A percentile compares a stretch with the other conserved stretches of the same genome.
Evolutionary conservation across 2,113 vertebrate species (phyloP).

Genomic region (Labeo rohita): DNA sequence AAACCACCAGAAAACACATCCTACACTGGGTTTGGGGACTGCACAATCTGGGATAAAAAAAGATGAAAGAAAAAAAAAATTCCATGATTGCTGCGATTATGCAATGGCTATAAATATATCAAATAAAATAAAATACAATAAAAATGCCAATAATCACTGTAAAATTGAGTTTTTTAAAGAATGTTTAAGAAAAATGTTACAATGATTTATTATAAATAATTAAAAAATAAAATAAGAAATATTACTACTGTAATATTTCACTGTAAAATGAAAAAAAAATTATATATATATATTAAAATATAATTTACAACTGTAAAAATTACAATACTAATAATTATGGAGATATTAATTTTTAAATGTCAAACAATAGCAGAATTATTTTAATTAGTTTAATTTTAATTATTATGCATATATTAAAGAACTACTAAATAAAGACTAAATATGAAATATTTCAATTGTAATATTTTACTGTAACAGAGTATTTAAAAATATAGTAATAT

Average conservation of each 20-base stretch:
- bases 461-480: too few species aligned
- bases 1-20: background rate
- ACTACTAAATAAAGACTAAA: too few species aligned
- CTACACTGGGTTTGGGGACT: background rate
- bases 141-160: too few species aligned
- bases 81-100: background rate
- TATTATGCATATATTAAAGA: too few species aligned
- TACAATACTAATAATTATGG: background rate
- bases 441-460: too few species aligned
- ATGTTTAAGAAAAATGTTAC: too few species aligned
- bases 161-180: background rate
- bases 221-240: background rate
- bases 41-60: background rate
- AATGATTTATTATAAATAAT: background rate
- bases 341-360: background rate
- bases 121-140: too few species aligned
- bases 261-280: background rate
- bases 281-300: too few species aligned
- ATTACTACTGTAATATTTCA: background rate
- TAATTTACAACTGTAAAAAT: background rate
- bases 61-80: background rate
- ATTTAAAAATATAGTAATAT: too few species aligned
- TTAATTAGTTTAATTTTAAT: too few species aligned
- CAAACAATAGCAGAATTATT: background rate
- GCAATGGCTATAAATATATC: too few species aligned